Conservation (phyloP, 2,888 invertebrate genomes). For the Dorcus parallelipipedus region DNA sequence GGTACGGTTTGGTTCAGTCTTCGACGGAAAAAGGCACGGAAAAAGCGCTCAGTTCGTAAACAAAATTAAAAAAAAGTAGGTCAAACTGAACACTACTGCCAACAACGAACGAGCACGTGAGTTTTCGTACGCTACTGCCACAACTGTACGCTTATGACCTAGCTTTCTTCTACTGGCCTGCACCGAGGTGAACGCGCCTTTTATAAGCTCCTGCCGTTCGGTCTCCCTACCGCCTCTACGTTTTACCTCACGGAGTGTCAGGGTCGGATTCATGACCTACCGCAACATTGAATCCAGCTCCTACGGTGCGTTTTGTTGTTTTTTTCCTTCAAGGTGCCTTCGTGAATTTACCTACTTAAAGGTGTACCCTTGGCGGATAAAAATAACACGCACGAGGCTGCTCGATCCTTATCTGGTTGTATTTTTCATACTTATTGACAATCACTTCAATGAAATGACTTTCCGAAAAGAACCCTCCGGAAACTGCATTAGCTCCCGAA, state of each 20-base stretch:
- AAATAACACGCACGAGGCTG: background rate
- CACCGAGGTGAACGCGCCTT: slow-evolving; percentile 20
- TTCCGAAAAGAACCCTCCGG: no score
- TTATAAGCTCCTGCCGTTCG: slow-evolving; percentile 21
- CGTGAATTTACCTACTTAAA: background rate
- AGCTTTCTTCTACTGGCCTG: slow-evolving; percentile 42
- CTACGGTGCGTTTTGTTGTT: background rate
- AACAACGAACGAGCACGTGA: slow-evolving; percentile 23
- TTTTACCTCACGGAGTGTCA: slow-evolving; percentile 38
- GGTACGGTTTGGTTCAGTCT: background rate
- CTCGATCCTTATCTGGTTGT: no score
- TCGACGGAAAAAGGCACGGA: background rate
- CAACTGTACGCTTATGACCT: slow-evolving; percentile 46
- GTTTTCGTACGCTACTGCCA: slow-evolving; percentile 44
- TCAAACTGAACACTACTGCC: slow-evolving; percentile 22
- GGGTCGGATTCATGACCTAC: slow-evolving; percentile 43
- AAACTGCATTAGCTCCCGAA: no score
- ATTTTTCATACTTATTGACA: no score
- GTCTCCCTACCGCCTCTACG: slow-evolving; percentile 16
- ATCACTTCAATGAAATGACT: no score
- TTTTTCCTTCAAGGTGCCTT: background rate
- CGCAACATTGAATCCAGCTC: slow-evolving; percentile 26
- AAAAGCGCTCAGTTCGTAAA: background rate
- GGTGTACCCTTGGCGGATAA: background rate
- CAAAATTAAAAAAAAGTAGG: slow-evolving; percentile 17